Base-by-base conservation (phyloP, 2,888 invertebrate genomes). In the Yponomeuta sedellus region DNA sequence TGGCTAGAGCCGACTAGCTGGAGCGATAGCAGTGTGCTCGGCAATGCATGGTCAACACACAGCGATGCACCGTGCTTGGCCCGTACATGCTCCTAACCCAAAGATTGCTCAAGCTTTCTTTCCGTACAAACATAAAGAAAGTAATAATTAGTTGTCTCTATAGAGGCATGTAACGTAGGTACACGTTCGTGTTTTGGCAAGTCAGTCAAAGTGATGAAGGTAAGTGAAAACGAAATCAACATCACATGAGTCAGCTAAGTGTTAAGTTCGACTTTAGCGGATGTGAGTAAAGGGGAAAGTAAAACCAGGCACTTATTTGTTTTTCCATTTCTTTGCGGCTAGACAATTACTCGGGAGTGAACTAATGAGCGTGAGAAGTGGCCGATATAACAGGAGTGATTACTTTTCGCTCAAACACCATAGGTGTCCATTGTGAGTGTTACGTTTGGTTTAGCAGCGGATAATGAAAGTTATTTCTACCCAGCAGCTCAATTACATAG, bases 261-360 rank as follows among this genome's bases (percentile, higher is more conserved):
- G 83, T 80, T 52, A 80, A 81, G 81, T 78, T 77, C 78, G 70
- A 80, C 81, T 88, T 90, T 88, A 88, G 86, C 88, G 82, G 80
- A 80, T 81, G 77, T 73, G 85, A 86, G 80, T 83, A 83, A 83
- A 88, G 88, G 88, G 87, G 90, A 90, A 91, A 91, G 90, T 89
- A 76, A 83, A 82, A 34, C 34, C 8, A 34, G 34, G 6, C 34
- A 34, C 79, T 77, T 88, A 82, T 89, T 88, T 90, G 85, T 86
- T 88, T 88, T 86, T 85, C 83, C 77, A 85, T 82, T 85, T 80
- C 77, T 74, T 77, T 69, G 70, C 71, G 69, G 67, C 78, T 74
- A 81, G 77, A 85, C 80, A 84, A 82, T 77, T 73, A 74, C 74
- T 74, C 72, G 74, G 34, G 71, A 72, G 74, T 76, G 75, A 76